Conservation (phyloP, 2,797 vertebrate species). For the Trematomus bernacchii region DNA sequence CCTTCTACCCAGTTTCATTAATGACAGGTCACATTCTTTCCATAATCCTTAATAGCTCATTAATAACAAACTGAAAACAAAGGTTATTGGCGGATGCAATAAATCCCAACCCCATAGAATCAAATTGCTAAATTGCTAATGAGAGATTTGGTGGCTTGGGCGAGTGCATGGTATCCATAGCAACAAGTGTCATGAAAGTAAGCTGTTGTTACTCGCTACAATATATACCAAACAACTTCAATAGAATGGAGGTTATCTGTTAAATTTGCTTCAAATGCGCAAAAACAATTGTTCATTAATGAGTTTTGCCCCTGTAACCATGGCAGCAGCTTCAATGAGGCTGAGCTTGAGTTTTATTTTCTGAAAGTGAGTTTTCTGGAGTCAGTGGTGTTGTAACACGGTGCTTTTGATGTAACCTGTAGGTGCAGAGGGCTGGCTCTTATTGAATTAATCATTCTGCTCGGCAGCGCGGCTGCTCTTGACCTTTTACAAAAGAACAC, state of each 20-base stretch:
- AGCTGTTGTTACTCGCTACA: neutral
- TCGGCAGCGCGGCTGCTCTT: slow-evolving; percentile 56
- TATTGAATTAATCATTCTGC: slow-evolving; percentile 73
- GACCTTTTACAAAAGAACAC: slow-evolving; percentile 78
- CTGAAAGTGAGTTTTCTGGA: slow-evolving; percentile 18
- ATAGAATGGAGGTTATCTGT: neutral
- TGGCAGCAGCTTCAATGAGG: slow-evolving; percentile 20
- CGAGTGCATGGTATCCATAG: slow-evolving; percentile 36
- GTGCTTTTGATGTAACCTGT: slow-evolving; percentile 52
- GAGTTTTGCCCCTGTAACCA: slow-evolving; percentile 7
- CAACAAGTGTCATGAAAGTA: slow-evolving; percentile 15
- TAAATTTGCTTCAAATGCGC: slow-evolving; percentile 1
- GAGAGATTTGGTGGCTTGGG: slow-evolving; percentile 18
- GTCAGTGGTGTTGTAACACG: slow-evolving; percentile 21
- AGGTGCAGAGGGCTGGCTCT: slow-evolving; percentile 45
- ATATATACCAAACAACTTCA: neutral
- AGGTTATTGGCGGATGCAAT: too few relatives aligned
- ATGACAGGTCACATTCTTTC: too few relatives aligned
- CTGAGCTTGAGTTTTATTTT: slow-evolving; percentile 16
- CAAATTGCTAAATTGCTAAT: neutral
- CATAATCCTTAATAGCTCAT: too few relatives aligned
- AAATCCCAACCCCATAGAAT: neutral
- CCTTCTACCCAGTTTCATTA: too few relatives aligned
- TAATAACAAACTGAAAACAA: too few relatives aligned
- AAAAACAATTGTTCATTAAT: neutral